A percentile compares a stretch with the other conserved stretches of the same genome.
These are phyloP conservation scores for Chaetura pelagica DNA, from an alignment of 2,113 vertebrate genomes.

Conservation along the genomic window DNA sequence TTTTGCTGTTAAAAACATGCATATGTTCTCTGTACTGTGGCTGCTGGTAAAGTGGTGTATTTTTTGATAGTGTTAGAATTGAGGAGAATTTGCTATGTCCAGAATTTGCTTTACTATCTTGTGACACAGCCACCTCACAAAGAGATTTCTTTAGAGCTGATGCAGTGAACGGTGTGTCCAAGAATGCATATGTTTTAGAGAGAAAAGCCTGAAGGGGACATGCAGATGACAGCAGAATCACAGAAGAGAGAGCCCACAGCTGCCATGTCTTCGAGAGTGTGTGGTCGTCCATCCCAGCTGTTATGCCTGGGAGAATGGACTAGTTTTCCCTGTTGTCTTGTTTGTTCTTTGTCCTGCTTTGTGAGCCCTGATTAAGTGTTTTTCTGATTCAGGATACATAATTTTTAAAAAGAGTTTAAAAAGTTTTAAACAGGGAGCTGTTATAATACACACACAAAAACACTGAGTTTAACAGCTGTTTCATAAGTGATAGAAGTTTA, in stretches of 20 bases:
- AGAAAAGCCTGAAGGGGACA: not conserved
- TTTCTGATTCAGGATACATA: not conserved
- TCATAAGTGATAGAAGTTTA: slow-evolving; percentile 39
- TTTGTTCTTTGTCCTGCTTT: not conserved
- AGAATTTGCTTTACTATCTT: not conserved
- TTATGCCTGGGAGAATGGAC: not conserved
- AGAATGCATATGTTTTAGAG: not conserved
- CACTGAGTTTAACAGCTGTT: slow-evolving; percentile 52
- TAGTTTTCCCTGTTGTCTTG: not conserved
- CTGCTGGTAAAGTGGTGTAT: not conserved
- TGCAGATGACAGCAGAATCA: not conserved
- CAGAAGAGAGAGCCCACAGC: not conserved
- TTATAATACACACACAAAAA: not conserved
- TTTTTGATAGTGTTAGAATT: not conserved
- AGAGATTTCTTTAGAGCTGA: not conserved
- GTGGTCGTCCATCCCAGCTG: not conserved
- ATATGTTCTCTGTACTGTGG: not conserved
- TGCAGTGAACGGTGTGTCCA: not conserved
- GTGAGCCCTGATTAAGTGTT: not conserved
- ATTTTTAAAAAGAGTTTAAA: not conserved
- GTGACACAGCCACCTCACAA: not conserved
- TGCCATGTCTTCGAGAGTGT: not conserved
- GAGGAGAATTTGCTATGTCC: not conserved
- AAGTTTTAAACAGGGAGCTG: slow-evolving; percentile 7
- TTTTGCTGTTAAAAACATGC: not conserved